Evolutionary conservation across 2,113 vertebrate genomes (phyloP), one percentile per base, ranked within the genome.

Genomic region (Macquaria australasica): DNA sequence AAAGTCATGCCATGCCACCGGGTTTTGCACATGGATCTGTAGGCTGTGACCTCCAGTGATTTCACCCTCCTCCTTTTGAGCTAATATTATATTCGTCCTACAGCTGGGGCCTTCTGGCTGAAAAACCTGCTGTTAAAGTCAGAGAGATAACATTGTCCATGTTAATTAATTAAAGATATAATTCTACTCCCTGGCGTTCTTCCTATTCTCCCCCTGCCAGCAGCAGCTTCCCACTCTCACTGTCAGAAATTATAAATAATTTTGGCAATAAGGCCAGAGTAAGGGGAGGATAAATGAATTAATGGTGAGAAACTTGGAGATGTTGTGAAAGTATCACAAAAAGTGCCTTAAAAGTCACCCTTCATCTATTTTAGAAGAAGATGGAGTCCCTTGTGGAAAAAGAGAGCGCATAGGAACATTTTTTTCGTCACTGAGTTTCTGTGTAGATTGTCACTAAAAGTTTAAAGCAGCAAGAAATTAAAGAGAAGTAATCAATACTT

Each of bases 141-240:
- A 73, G 74, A 78, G 9, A 66, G 80, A 89, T 87, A 88, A 88
- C 83, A 84, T 88, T 86, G 82, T 88, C 66, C 25, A 8, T 86
- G 87, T 82, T 86, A 88, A 91, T 92, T 92, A 91, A 90, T 91
- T 89, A 88, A 79, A 91, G 79, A 84, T 90, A 89, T 89, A 90
- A 88, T 82, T 92, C 86, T 75, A 43, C 77, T 88, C 89, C 70
- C 73, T 71, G 81, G 76, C 51, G 23, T 63, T 75, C 58, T 55
- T 86, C 74, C 84, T 79, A 23, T 20, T 41, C 39, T 73, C 28
- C 11, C n/a, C 25, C 63, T 77, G 73, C 77, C 41, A 85, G 76
- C 8, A 80, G 82, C 79, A 39, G 39, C 67, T 59, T 82, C 74
- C 55, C 55, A 34, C 87, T 88, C 82, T 73, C 56, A 3, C 78